Conservation (phyloP, 2,113 vertebrate genomes). For the Equus przewalskii region DNA sequence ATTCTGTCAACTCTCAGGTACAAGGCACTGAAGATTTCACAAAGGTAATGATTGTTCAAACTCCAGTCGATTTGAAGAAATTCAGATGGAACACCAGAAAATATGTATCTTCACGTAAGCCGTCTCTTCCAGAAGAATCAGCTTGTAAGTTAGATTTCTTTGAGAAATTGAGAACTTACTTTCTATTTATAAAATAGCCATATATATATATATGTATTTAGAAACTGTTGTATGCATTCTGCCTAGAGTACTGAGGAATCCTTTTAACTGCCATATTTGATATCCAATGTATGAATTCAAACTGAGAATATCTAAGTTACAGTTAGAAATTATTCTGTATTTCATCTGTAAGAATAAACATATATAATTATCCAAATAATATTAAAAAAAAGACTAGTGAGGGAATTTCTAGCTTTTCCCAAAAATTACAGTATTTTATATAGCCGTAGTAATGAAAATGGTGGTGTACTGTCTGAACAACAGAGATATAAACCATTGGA, state of each 20-base stretch:
- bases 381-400: neutral
- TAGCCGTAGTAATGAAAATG: neutral
- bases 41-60: conserved; percentile 79
- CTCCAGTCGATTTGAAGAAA: neutral
- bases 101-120: neutral
- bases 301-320: neutral
- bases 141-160: conserved; percentile 45
- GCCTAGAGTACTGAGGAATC: neutral
- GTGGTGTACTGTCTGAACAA: neutral
- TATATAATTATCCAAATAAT: neutral
- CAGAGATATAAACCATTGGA: neutral
- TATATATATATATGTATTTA: neutral
- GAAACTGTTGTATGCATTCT: neutral
- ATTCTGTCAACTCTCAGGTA: conserved; percentile 72
- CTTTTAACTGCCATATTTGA: neutral
- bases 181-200: neutral
- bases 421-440: neutral
- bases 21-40: conserved; percentile 79
- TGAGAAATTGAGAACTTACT: neutral
- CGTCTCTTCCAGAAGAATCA: neutral
- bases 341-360: conserved; percentile 36
- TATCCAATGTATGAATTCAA: neutral
- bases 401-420: neutral
- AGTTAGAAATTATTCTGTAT: conserved; percentile 15
- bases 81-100: neutral